Conservation (phyloP, 2,888 invertebrate species). For the Pogonocherus hispidulus region DNA sequence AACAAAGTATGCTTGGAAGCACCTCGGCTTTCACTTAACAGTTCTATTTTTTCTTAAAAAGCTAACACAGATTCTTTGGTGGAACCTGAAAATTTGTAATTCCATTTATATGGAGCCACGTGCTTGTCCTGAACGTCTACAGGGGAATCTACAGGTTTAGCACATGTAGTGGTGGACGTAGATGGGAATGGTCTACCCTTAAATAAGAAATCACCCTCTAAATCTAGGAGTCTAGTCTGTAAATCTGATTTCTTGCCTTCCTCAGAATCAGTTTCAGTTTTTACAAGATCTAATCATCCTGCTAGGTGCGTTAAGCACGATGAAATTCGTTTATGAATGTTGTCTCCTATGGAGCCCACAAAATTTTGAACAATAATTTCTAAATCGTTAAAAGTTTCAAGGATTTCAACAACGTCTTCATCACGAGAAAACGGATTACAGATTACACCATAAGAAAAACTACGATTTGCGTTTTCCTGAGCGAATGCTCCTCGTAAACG, state of each 20-base stretch:
- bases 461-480: slow-evolving; percentile 13
- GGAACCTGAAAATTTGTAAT: slow-evolving; percentile 18
- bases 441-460: background rate
- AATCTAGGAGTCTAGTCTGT: background rate
- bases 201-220: background rate
- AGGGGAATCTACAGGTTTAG: no score
- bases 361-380: background rate
- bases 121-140: no score
- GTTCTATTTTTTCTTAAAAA: slow-evolving; percentile 31
- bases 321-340: background rate
- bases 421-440: background rate
- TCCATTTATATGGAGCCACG: slow-evolving; percentile 33
- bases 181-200: background rate
- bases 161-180: background rate
- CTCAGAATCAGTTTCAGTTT: background rate
- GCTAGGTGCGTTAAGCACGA: slow-evolving; percentile 16
- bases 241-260: background rate
- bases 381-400: background rate
- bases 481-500: slow-evolving; percentile 1
- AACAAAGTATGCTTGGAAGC: slow-evolving; percentile 24
- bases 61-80: slow-evolving; percentile 28
- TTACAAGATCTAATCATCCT: background rate
- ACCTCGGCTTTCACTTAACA: slow-evolving; percentile 15
- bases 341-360: background rate
- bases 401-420: background rate